Base-by-base conservation (phyloP, 2,797 vertebrate species). In the Coilia nasus region DNA sequence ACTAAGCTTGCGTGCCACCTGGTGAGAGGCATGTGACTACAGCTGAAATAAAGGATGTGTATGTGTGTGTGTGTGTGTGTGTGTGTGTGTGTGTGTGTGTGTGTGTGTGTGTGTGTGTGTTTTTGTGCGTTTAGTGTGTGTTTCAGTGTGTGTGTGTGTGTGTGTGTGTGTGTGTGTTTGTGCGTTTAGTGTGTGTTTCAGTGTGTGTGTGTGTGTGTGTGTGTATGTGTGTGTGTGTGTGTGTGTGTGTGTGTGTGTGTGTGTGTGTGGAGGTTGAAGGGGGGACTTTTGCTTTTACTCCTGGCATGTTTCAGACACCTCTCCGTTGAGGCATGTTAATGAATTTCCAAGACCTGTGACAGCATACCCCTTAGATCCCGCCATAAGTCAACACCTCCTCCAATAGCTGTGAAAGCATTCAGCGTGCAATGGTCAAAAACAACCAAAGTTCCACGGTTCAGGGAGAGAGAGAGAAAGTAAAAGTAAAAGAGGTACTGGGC, bases 281-380 rank as follows among this genome's bases (percentile, higher is more conserved):
- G 57, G 57, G 14, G 28, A 35, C 28, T 6, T 10, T 31, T 15
- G 25, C 71, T 78, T 44, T 71, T 41, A 19, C 31, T 19, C 31
- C 19, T 41, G 15, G 35, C 31, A 78, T 19, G 31, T 78, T 78
- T 85, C 81, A 83, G 67, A 31, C 83, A 84, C 87, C 84, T 85
- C 86, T 85, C 89, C 86, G 86, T 88, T 81, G 86, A 31, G 75
- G 91, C 90, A 86, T 86, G 84, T 89, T 88, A 92, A 89, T 89
- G 87, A 56, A 88, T 89, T 84, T 83, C 57, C 83, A 78, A 23
- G 17, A 81, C 28, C 71, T 25, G 67, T 87, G 81, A 75, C 31
- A 75, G 67, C 31, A 17, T 21, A n/a, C 19, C 71, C 71, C 15
- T 44, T 5, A 78, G 71, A 9, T 6, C 71, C 35, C 35, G 19